Evolutionary conservation across 2,888 invertebrate genomes (phyloP), one percentile per base, ranked within the genome.

Genomic region (Deilephila porcellus): DNA sequence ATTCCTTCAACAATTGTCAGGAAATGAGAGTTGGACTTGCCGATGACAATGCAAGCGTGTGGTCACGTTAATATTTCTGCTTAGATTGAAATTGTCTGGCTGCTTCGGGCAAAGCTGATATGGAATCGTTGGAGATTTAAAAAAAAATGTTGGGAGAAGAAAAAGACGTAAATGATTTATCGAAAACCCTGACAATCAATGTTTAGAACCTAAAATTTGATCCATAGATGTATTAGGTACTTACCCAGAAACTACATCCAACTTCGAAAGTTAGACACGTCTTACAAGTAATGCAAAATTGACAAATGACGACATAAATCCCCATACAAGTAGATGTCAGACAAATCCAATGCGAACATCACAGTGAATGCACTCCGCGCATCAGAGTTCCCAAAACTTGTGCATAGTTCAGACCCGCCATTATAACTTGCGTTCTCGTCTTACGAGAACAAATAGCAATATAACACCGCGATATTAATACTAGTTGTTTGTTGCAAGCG

Each of bases 21-120:
- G 73, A 70, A 73, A 73, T 70, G 59, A 73, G 59, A 70, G 59
- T 59, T 3, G 32, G 67, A 70, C 60, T 56, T 34, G 45, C 19
- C 60, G 60, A 3, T 4, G 52, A 60, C 56, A 71, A 71, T 52
- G 60, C 29, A 60, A 3, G 59, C 59, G 59, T n/a, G 20, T 3
- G 25, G 60, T 60, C 60, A 29, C 60, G 60, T 60, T 29, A 29
- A 60, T 60, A 60, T 60, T 60, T 29, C 29, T 29, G 29, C 60
- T 60, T 14, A 60, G 25, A 60, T 29, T 60, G 60, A 60, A 60
- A 60, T n/a, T n/a, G n/a, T 56, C 56, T 56, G 56, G n/a, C 56
- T 19, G 17, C 56, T n/a, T 56, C 3, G 56, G 7, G 6, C 6
- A n/a, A 17, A 3, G 56, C 17, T 56, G 56, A 6, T n/a, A 6